These are phyloP conservation scores for Chunga burmeisteri DNA, from an alignment of 2,113 vertebrate genomes.

Conservation along the genomic window DNA sequence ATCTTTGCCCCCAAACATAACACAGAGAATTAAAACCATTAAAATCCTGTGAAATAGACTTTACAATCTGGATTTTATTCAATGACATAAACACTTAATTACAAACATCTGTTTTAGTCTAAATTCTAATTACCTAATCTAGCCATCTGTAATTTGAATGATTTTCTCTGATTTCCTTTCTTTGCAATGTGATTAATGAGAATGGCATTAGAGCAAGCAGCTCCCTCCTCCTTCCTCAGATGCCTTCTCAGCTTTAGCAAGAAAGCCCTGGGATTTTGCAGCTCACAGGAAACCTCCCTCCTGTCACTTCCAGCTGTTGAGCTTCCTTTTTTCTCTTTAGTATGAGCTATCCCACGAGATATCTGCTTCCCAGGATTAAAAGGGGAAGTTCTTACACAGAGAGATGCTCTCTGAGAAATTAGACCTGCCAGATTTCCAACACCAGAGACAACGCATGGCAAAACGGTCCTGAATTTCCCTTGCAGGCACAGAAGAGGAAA, in stretches of 20 bases:
- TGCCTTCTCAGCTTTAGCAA: not conserved
- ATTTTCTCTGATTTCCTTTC: constrained; percentile 75
- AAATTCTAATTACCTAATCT: constrained; percentile 82
- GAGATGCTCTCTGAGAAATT: not conserved
- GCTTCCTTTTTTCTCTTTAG: not conserved
- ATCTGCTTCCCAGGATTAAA: not conserved
- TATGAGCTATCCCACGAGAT: not conserved
- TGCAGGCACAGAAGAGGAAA: not conserved
- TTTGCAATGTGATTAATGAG: constrained; percentile 73
- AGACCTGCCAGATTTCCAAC: not conserved
- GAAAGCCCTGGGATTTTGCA: not conserved
- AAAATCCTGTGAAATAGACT: constrained; percentile 63
- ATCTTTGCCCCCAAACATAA: constrained; percentile 54
- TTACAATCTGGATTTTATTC: constrained; percentile 77
- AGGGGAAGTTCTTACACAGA: not conserved
- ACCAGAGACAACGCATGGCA: not conserved
- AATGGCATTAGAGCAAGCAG: constrained; percentile 39
- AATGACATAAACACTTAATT: constrained; percentile 81
- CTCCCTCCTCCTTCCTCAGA: not conserved
- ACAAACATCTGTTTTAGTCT: constrained; percentile 80
- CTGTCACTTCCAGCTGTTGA: constrained; percentile 32
- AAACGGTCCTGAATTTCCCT: not conserved
- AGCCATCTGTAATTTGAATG: constrained; percentile 79
- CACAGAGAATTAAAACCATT: constrained; percentile 43
- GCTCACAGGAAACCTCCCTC: constrained; percentile 31